A percentile compares a stretch with the other conserved stretches of the same genome.
Evolutionary conservation across 2,113 vertebrate genomes (phyloP).

Genomic region (Microtus ochrogaster): DNA sequence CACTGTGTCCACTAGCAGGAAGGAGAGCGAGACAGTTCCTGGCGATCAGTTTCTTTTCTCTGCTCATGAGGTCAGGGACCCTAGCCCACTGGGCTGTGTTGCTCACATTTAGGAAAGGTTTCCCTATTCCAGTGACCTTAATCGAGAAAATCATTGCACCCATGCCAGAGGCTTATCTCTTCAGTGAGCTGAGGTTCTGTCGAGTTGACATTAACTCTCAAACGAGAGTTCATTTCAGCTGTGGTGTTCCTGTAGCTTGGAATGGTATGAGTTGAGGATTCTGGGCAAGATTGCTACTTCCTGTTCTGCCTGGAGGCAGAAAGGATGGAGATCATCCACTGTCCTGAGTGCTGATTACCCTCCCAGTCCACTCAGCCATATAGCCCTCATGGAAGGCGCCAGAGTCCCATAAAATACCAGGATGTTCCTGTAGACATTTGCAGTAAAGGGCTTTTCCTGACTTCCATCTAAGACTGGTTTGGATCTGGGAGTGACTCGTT

Average conservation of each 20-base stretch:
- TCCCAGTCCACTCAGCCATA: not conserved
- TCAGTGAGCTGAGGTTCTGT: not conserved
- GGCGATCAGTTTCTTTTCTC: too few relatives aligned
- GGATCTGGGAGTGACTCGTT: conserved; percentile 40
- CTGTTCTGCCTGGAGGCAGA: not conserved
- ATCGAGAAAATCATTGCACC: not conserved
- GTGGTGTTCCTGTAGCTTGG: conserved; percentile 30
- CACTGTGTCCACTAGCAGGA: not conserved
- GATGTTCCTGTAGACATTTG: conserved; percentile 42
- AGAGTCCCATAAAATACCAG: conserved; percentile 70
- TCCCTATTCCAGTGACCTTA: not conserved
- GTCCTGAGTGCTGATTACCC: not conserved
- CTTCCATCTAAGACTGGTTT: conserved; percentile 31
- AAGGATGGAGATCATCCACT: not conserved
- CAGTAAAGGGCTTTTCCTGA: conserved; percentile 43
- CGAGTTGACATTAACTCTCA: not conserved
- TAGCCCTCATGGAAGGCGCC: conserved; percentile 35
- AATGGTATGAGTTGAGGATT: conserved; percentile 53
- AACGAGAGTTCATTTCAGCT: conserved; percentile 71
- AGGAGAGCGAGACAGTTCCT: not conserved
- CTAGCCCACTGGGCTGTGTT: not conserved
- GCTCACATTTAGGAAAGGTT: not conserved
- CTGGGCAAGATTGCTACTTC: conserved; percentile 33
- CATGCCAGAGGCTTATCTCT: not conserved
- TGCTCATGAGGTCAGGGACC: not conserved